phyloP scores from a whole-genome alignment of 2,888 invertebrate species.

The Gerosis bhagava region DNA sequence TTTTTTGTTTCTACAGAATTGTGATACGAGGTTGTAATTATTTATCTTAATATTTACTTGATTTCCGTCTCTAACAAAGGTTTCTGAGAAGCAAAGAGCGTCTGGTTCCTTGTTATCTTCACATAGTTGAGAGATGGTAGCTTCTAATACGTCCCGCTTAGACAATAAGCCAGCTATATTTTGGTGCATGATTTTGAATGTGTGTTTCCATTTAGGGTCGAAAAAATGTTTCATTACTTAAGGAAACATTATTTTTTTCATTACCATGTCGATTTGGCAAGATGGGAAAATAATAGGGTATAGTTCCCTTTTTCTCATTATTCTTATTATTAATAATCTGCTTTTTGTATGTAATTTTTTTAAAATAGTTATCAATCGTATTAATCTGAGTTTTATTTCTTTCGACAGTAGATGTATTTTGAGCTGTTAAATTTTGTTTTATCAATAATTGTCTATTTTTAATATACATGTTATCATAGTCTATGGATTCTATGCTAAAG shows the following conservation, averaged over 20 bases:
- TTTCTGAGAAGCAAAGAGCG: slow-evolving; percentile 7
- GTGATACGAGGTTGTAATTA: slow-evolving; percentile 17
- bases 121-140: slow-evolving; percentile 3
- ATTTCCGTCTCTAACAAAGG: slow-evolving; percentile 13
- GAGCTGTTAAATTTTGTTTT: not conserved
- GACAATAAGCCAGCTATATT: slow-evolving; percentile 6
- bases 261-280: too few relatives aligned
- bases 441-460: not conserved
- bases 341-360: not conserved
- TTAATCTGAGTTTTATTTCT: not conserved
- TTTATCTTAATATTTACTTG: slow-evolving; percentile 10
- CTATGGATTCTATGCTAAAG: not conserved
- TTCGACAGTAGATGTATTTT: not conserved
- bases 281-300: not conserved
- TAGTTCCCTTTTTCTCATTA: not conserved
- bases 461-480: not conserved
- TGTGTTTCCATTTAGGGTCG: not conserved
- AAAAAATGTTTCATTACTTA: slow-evolving; percentile 1
- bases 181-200: slow-evolving; percentile 4
- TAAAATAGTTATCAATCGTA: slow-evolving; percentile 1
- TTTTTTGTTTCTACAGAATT: slow-evolving; percentile 15
- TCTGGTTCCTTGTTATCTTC: slow-evolving; percentile 5
- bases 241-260: not conserved
- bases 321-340: not conserved
- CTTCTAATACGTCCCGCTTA: slow-evolving; percentile 1